Evolutionary conservation across 1,140 invertebrate species (phyloP), one percentile per base, ranked within the genome.

Genomic region (Galleria mellonella): DNA sequence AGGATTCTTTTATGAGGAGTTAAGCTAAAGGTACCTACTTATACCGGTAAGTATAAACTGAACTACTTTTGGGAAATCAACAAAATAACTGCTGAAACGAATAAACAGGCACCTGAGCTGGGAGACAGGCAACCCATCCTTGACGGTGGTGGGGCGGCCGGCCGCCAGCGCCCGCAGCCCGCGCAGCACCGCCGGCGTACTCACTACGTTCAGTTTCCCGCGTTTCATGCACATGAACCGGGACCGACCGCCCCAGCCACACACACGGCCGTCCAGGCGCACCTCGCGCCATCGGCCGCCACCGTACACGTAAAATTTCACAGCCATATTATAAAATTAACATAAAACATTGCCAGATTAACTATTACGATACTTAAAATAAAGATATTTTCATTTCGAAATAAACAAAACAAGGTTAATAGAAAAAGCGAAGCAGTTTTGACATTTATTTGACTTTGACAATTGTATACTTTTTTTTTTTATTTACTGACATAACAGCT

Each of bases 261-360:
- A 14, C 39, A 74, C 65, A 14, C 52, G 41, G 0, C 74, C 72
- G 12, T 67, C 53, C 11, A 35, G 32, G 12, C 13, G 32, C 31
- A 78, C 14, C 43, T 65, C 67, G 11, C 72, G 65, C 72, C 72
- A 78, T n/a, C 59, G 49, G 13, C 62, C 62, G 27, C 58, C 42
- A 2, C 56, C 70, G 17, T 48, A 65, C 27, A 75, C 44, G 33
- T 46, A 68, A 38, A 61, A 75, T 53, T 63, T 62, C 13, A 47
- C 43, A 8, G 37, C 57, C 31, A 44, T 43, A 23, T 23, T 6
- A n/a, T 23, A 23, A 3, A 23, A 23, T 23, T 23, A 23, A 23
- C 17, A n/a, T n/a, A n/a, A n/a, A n/a, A n/a, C n/a, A n/a, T n/a
- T n/a, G n/a, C n/a, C n/a, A n/a, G n/a, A n/a, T n/a, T n/a, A n/a